These are phyloP conservation scores for Ceyx margarethae DNA, from an alignment of 2,113 vertebrate species.

Conservation along the genomic window DNA sequence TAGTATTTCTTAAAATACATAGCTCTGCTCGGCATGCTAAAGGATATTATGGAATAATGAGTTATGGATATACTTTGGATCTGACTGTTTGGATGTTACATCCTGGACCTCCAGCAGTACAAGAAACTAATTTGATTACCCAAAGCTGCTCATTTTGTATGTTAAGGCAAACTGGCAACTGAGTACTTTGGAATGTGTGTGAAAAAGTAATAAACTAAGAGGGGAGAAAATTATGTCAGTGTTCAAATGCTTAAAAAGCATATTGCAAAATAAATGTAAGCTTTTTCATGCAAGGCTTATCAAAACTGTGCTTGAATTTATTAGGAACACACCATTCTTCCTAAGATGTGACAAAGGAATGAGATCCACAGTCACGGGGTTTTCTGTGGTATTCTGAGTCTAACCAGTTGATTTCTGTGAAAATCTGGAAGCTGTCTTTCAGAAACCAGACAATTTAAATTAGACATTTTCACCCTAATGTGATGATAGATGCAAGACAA, in stretches of 20 bases:
- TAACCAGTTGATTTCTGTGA: not conserved
- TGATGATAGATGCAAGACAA: not conserved
- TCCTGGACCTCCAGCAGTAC: not conserved
- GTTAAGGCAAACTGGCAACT: not conserved
- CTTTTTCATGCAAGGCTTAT: not conserved
- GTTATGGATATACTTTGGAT: not conserved
- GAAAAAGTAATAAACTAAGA: constrained; percentile 15
- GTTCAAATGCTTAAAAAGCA: not conserved
- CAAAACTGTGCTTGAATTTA: not conserved
- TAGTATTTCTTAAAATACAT: not conserved
- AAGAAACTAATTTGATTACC: not conserved
- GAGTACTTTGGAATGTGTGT: not conserved
- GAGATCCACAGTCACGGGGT: not conserved
- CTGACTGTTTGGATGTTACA: not conserved
- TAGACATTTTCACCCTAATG: not conserved
- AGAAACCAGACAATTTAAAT: not conserved
- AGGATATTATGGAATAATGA: not conserved
- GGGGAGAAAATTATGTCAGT: not conserved
- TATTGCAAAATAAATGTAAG: not conserved
- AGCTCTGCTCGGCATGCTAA: not conserved
- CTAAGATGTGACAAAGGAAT: not conserved
- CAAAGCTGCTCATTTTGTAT: not conserved
- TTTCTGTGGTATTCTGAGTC: not conserved
- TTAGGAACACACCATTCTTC: not conserved
- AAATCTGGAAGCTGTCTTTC: not conserved